phyloP scores from a whole-genome alignment of 1,140 invertebrate genomes.

The Drosophila triauraria region DNA sequence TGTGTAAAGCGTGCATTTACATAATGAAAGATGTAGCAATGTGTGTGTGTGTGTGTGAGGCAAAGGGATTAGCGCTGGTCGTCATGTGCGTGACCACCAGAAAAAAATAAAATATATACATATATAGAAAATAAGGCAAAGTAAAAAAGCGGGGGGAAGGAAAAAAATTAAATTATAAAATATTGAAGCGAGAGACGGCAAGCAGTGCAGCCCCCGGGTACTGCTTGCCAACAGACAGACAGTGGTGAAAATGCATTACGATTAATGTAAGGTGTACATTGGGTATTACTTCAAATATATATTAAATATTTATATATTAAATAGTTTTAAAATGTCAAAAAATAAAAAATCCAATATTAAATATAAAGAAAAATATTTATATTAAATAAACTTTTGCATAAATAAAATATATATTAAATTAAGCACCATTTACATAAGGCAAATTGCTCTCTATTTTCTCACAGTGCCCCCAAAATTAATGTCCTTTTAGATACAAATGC shows the following conservation, averaged over 20 bases:
- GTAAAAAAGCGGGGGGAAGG: not conserved
- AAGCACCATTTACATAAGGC: not conserved
- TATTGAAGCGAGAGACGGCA: constrained; percentile 70
- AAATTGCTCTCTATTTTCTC: not conserved
- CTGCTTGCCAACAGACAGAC: not conserved
- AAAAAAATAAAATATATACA: constrained; percentile 16
- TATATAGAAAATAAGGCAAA: constrained; percentile 4
- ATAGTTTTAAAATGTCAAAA: too few species aligned
- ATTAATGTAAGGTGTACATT: too few species aligned
- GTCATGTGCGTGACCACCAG: constrained; percentile 67
- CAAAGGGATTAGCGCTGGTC: constrained; percentile 76
- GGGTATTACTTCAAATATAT: too few species aligned
- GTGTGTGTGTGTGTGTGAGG: constrained; percentile 46
- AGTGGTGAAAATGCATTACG: not conserved
- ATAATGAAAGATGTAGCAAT: constrained; percentile 84
- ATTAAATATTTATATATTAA: too few species aligned
- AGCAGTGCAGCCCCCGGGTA: constrained; percentile 7
- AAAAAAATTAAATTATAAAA: constrained; percentile 81
- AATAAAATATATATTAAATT: not conserved
- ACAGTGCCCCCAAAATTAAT: constrained; percentile 60
- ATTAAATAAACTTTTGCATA: too few species aligned
- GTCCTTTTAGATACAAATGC: constrained; percentile 79
- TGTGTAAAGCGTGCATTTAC: constrained; percentile 84
- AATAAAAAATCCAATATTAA: too few species aligned
- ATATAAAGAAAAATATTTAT: not conserved